Evolutionary conservation across 2,888 invertebrate species (phyloP), one percentile per base, ranked within the genome.

Genomic region (Stenotaenia linearis): DNA sequence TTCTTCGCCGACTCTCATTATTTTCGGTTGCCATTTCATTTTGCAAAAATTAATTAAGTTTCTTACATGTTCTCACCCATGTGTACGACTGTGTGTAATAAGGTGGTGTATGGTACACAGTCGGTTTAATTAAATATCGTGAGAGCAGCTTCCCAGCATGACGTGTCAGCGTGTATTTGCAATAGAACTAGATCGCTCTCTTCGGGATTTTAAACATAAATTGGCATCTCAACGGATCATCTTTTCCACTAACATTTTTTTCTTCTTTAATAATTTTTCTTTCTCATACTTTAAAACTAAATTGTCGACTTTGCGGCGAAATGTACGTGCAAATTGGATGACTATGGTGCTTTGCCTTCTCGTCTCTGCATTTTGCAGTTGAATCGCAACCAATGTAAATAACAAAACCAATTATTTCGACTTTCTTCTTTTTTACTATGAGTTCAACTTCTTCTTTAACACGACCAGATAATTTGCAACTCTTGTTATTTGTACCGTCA

Each of bases 41-140:
- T 61, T 61, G 61, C 61, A 61, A 61, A 61, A 61, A 61, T 61
- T 61, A 61, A 61, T 61, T 61, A 61, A 61, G 61, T 61, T 61
- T 61, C 61, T 61, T 61, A 61, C 61, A 61, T 61, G 6, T 61
- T 61, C 61, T 23, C 61, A 25, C 9, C 61, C 61, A 61, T 61
- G 25, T 61, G 61, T 61, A 61, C 25, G 25, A 23, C 61, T 61
- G 61, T 61, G 45, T 45, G 61, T 61, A 61, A 61, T 61, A 61
- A 61, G 25, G 25, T 61, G 25, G 61, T 61, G 61, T 61, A 61
- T 61, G 61, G 25, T 61, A 61, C 61, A 61, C 61, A 61, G 61
- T 61, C 25, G 61, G 61, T 61, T 61, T 61, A 61, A 61, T 61
- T 61, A 61, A 61, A 61, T 23, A 61, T 61, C 61, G 25, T 61